Evolutionary conservation across 2,888 invertebrate species (phyloP).

Genomic region (Athalia cordata): DNA sequence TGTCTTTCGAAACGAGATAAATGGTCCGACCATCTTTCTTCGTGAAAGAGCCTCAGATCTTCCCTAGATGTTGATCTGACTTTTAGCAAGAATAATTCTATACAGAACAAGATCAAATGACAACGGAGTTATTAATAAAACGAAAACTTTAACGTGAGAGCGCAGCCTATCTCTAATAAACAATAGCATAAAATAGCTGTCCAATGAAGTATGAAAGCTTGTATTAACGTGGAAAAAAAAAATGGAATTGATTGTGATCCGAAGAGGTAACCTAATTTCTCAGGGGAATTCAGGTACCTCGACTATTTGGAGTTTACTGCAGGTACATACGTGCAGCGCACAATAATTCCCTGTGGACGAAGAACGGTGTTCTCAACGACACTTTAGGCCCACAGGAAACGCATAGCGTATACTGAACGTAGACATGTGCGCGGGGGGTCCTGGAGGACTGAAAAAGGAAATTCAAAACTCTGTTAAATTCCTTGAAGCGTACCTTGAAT

Average conservation of each 20-base stretch:
- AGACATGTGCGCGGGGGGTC: constrained; percentile 14
- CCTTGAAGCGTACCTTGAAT: not conserved
- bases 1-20: constrained; percentile 45
- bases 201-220: not conserved
- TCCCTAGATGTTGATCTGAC: constrained; percentile 48
- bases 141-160: constrained; percentile 12
- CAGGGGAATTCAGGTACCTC: constrained; percentile 21
- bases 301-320: constrained; percentile 36
- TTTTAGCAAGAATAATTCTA: constrained; percentile 48
- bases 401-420: constrained; percentile 4
- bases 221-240: not conserved
- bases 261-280: constrained; percentile 8
- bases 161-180: constrained; percentile 8
- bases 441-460: constrained; percentile 2
- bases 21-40: constrained; percentile 48
- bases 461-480: not conserved
- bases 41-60: constrained; percentile 50
- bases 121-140: constrained; percentile 32
- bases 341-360: constrained; percentile 16
- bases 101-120: constrained; percentile 44
- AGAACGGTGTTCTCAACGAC: constrained; percentile 25
- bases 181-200: not conserved
- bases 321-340: constrained; percentile 27
- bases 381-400: constrained; percentile 27
- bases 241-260: not conserved